A percentile compares a stretch with the other conserved stretches of the same genome.
Evolutionary conservation across 2,797 vertebrate genomes (phyloP).

Genomic region (Sebastes vulpes): DNA sequence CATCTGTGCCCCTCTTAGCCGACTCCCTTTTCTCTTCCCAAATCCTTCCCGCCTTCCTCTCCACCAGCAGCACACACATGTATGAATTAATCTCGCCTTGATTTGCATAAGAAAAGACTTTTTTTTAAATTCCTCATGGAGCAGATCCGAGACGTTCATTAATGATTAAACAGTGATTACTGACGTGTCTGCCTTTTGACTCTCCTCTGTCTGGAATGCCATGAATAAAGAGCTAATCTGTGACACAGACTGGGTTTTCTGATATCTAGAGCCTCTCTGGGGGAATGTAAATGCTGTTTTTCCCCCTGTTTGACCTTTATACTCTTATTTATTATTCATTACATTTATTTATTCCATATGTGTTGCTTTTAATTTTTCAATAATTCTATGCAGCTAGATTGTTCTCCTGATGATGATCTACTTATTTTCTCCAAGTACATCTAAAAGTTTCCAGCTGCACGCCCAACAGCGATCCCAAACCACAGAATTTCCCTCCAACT

Average conservation of each 20-base stretch:
- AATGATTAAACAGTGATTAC: conserved; percentile 56
- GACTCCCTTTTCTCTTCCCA: conserved; percentile 47
- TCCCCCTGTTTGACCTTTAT: not conserved
- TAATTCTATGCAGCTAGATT: not conserved
- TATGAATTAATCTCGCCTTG: conserved; percentile 35
- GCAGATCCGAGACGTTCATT: conserved; percentile 33
- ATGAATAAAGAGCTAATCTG: conserved; percentile 44
- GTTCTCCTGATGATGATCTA: not conserved
- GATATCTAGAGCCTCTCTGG: not conserved
- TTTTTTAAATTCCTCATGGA: conserved; percentile 5
- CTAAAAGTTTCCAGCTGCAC: not conserved
- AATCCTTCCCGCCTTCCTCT: conserved; percentile 37
- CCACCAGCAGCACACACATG: conserved; percentile 13
- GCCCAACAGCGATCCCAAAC: not conserved
- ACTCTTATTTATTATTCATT: not conserved
- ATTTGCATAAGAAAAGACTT: conserved; percentile 64
- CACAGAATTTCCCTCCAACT: not conserved
- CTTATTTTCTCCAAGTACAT: not conserved
- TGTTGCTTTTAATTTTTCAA: not conserved
- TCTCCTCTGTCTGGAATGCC: conserved; percentile 7
- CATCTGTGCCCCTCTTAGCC: conserved; percentile 33
- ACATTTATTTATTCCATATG: not conserved
- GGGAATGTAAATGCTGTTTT: not conserved
- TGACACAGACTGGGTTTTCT: conserved; percentile 14
- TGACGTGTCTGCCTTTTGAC: conserved; percentile 39